These are phyloP conservation scores for Thinocorus orbignyianus DNA, from an alignment of 2,113 vertebrate species.

Conservation along the genomic window DNA sequence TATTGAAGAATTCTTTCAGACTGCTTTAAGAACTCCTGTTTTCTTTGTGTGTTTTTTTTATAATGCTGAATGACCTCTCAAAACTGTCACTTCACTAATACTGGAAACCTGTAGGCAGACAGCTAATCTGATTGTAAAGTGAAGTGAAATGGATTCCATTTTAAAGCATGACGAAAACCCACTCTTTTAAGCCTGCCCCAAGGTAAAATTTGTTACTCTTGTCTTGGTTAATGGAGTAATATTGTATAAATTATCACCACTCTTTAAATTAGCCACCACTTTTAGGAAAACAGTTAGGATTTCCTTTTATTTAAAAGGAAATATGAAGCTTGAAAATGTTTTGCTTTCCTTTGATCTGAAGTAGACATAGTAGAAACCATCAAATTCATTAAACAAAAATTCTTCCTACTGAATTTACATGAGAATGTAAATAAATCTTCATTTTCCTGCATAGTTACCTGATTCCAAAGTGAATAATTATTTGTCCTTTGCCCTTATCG, in stretches of 20 bases:
- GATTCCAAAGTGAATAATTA: background rate
- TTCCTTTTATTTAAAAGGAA: background rate
- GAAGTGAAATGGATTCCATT: background rate
- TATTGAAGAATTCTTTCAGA: background rate
- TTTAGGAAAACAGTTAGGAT: background rate
- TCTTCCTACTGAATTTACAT: background rate
- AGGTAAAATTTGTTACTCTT: background rate
- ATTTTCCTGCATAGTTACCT: background rate
- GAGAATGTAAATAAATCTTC: background rate
- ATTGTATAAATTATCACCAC: background rate
- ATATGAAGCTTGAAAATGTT: background rate
- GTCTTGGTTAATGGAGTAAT: background rate
- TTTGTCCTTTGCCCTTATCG: background rate
- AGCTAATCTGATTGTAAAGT: background rate
- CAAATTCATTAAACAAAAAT: background rate
- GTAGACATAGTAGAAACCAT: background rate
- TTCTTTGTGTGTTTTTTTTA: background rate
- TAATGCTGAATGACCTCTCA: background rate
- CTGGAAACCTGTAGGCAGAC: background rate
- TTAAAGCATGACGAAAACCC: background rate
- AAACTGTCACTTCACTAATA: background rate
- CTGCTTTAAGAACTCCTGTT: background rate
- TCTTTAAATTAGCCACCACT: background rate
- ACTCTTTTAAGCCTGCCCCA: background rate
- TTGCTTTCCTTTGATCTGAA: background rate